Conservation (phyloP, 1,140 invertebrate genomes). For the Hermatobates lingyangjiaoensis region DNA sequence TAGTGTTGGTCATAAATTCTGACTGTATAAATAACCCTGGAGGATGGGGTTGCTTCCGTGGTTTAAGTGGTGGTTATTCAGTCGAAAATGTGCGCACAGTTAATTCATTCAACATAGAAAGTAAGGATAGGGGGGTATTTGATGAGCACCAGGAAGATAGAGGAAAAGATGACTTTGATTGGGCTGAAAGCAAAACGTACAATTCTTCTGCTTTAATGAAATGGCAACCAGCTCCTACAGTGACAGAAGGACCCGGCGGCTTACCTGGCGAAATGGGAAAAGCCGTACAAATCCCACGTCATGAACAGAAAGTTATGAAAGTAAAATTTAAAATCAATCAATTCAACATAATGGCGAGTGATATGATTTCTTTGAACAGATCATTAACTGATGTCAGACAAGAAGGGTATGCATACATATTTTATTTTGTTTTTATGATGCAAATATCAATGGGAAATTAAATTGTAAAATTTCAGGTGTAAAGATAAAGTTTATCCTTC, state of each 20-base stretch:
- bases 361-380: conserved; percentile 92
- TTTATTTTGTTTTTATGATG: background rate
- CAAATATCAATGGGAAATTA: background rate
- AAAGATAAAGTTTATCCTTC: conserved; percentile 55
- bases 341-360: conserved; percentile 94
- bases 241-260: conserved; percentile 40
- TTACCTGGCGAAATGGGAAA: conserved; percentile 83
- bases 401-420: conserved; percentile 45
- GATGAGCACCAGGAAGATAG: conserved; percentile 16
- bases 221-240: conserved; percentile 50
- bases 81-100: conserved; percentile 16
- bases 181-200: conserved; percentile 23
- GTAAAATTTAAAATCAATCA: conserved; percentile 95
- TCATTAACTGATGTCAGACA: conserved; percentile 86
- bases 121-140: conserved; percentile 16
- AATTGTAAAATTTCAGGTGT: conserved; percentile 36
- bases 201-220: conserved; percentile 34
- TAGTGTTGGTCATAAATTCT: conserved; percentile 80
- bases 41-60: conserved; percentile 44
- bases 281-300: conserved; percentile 65
- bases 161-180: conserved; percentile 11
- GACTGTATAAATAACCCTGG: conserved; percentile 42
- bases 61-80: conserved; percentile 15
- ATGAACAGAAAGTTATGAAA: conserved; percentile 70
- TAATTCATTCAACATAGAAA: background rate